Evolutionary conservation across 2,888 invertebrate species (phyloP).

Genomic region (Spicauda simplicius): DNA sequence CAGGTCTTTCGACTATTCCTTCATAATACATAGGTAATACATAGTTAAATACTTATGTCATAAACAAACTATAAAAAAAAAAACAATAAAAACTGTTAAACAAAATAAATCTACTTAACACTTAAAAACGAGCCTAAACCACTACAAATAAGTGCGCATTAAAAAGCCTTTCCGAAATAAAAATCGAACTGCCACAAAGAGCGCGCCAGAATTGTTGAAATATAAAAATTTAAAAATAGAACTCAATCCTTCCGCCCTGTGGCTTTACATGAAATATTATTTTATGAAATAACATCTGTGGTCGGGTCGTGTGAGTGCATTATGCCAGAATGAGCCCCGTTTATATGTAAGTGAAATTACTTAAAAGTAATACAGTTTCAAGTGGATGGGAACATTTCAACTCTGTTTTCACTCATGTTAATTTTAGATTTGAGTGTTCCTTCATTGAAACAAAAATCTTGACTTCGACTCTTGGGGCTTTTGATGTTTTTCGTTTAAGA

Average conservation of each 20-base stretch:
- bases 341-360: conserved; percentile 80
- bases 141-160: conserved; percentile 10
- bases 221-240: conserved; percentile 82
- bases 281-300: conserved; percentile 85
- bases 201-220: conserved; percentile 73
- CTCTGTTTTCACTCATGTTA: conserved; percentile 61
- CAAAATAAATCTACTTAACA: not conserved
- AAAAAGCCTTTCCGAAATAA: conserved; percentile 36
- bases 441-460: conserved; percentile 45
- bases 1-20: no score
- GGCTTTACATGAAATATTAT: conserved; percentile 85
- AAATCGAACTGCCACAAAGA: conserved; percentile 52
- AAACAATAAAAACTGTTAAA: no score
- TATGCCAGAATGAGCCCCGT: conserved; percentile 61
- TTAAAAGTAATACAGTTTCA: conserved; percentile 76
- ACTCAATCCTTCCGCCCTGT: conserved; percentile 84
- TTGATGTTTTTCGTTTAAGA: conserved; percentile 8
- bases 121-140: conserved; percentile 3
- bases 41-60: no score
- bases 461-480: conserved; percentile 33
- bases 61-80: no score
- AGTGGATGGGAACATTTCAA: conserved; percentile 76
- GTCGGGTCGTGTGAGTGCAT: conserved; percentile 64
- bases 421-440: conserved; percentile 54
- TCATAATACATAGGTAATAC: no score